phyloP scores from a whole-genome alignment of 2,113 vertebrate species.

The Pycnonotus jocosus region DNA sequence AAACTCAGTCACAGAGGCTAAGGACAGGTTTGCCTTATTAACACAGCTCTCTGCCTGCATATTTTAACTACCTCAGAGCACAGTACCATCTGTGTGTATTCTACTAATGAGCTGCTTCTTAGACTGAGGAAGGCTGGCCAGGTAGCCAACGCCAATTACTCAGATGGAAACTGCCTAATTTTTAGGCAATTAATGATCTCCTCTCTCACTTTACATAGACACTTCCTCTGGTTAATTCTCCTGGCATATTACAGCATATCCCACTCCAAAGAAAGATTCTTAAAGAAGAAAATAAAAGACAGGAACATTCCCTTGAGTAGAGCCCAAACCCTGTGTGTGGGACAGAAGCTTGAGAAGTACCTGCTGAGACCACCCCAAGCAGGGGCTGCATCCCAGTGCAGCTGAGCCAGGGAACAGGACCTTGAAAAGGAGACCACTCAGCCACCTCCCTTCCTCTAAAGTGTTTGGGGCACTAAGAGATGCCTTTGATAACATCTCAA shows the following conservation, averaged over 20 bases:
- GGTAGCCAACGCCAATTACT: slow-evolving; percentile 66
- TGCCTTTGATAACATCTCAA: neutral
- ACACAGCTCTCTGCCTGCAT: slow-evolving; percentile 42
- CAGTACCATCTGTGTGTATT: slow-evolving; percentile 69
- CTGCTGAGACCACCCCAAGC: neutral
- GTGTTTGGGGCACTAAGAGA: neutral
- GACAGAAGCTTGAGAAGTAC: neutral
- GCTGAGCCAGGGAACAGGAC: neutral
- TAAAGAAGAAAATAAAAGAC: neutral
- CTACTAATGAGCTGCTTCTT: slow-evolving; percentile 68
- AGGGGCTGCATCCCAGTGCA: neutral
- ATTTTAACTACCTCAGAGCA: slow-evolving; percentile 67
- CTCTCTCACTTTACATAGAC: slow-evolving; percentile 28
- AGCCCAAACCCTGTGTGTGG: fast-evolving
- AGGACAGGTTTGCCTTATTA: slow-evolving; percentile 55
- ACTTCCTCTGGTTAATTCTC: slow-evolving; percentile 49
- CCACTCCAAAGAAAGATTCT: neutral
- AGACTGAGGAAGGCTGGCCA: slow-evolving; percentile 45
- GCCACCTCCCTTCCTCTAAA: neutral
- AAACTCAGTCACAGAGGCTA: neutral
- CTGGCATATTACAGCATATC: slow-evolving; percentile 1
- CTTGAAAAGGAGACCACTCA: neutral
- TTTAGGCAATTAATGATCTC: slow-evolving; percentile 64
- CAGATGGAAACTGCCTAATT: slow-evolving; percentile 68
- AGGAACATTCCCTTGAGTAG: neutral